Conservation (phyloP, 1,140 invertebrate species). For the Chironomus striatipennis region DNA sequence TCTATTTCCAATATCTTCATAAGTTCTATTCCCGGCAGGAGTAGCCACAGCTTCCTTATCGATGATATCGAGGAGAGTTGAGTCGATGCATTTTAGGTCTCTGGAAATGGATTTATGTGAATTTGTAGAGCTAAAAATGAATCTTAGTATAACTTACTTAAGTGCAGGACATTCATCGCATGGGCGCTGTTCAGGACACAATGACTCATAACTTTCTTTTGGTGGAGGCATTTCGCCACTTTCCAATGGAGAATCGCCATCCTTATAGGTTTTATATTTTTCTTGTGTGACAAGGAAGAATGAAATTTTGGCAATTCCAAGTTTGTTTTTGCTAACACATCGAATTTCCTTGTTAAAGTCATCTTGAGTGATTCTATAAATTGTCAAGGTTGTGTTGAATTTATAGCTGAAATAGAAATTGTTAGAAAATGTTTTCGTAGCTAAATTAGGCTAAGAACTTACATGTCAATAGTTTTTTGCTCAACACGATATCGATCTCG, state of each 20-base stretch:
- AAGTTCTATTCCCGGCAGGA: constrained; percentile 47
- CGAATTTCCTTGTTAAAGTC: constrained; percentile 64
- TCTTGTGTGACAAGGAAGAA: constrained; percentile 62
- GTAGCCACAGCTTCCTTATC: constrained; percentile 45
- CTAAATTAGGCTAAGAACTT: neutral
- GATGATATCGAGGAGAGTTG: constrained; percentile 45
- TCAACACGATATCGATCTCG: constrained; percentile 50
- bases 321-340: constrained; percentile 75
- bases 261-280: constrained; percentile 28
- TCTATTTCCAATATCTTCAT: constrained; percentile 48
- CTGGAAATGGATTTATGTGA: no score
- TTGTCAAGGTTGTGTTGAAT: constrained; percentile 59
- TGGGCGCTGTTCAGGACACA: constrained; percentile 47
- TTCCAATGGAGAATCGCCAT: constrained; percentile 28
- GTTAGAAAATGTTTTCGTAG: neutral
- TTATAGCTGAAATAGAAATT: constrained; percentile 30
- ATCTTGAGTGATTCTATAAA: constrained; percentile 51
- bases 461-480: neutral
- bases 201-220: constrained; percentile 46
- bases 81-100: constrained; percentile 49
- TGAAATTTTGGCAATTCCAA: constrained; percentile 60
- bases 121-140: no score
- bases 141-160: constrained; percentile 30
- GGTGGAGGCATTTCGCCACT: constrained; percentile 48
- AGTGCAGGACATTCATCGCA: constrained; percentile 46